A percentile compares a stretch with the other conserved stretches of the same genome.
These are phyloP conservation scores for Coluber constrictor DNA, from an alignment of 2,797 vertebrate species.

Conservation along the genomic window DNA sequence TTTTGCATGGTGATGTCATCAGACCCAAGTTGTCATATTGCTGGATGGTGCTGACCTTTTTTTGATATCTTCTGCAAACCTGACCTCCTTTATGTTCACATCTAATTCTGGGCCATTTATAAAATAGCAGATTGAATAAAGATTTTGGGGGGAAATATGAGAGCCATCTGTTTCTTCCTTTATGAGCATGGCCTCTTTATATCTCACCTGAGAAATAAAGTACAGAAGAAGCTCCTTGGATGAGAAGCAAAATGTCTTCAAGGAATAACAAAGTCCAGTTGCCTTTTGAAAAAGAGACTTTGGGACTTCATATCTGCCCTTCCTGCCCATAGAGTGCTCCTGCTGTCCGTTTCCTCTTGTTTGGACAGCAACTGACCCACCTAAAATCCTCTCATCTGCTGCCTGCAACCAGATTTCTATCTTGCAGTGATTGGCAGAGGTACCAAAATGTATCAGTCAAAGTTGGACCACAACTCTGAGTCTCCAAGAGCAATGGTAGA, in stretches of 20 bases:
- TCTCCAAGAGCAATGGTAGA: background rate
- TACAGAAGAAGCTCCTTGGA: background rate
- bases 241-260: background rate
- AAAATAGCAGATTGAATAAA: background rate
- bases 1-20: background rate
- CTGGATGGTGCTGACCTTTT: background rate
- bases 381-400: background rate
- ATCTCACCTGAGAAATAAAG: background rate
- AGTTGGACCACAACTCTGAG: background rate
- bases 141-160: background rate
- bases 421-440: background rate
- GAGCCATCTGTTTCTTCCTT: background rate
- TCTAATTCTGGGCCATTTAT: background rate
- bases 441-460: background rate
- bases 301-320: background rate
- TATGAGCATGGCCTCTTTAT: background rate
- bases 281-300: background rate
- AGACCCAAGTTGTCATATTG: background rate
- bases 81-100: background rate
- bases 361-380: background rate
- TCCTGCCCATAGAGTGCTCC: background rate
- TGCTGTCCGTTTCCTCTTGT: background rate
- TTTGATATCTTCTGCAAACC: background rate
- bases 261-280: background rate
- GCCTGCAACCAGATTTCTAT: background rate